Percentiles rank a stretch among this genome's conserved stretches.
Evolutionary conservation across 2,113 vertebrate genomes (phyloP).

Genomic region (Micronycteris hirsuta): DNA sequence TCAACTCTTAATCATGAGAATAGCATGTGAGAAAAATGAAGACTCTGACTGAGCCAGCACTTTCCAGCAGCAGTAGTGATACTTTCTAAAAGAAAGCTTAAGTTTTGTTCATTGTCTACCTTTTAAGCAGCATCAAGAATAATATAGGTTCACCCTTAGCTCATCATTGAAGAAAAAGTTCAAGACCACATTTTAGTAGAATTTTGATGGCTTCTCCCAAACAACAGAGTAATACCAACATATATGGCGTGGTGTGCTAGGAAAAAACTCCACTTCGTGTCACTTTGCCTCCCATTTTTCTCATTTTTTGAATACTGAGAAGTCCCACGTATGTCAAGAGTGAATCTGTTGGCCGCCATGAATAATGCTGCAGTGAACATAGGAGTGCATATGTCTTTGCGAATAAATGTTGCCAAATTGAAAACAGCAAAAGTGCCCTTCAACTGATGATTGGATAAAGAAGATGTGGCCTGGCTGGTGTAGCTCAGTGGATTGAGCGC

Average conservation of each 20-base stretch:
- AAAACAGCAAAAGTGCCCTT: background rate
- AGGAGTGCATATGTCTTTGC: background rate
- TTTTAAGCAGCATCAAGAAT: background rate
- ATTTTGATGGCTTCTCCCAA: background rate
- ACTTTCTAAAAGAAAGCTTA: slow-evolving; percentile 26
- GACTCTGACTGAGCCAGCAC: background rate
- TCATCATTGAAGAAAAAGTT: background rate
- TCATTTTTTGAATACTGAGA: background rate
- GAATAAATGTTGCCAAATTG: background rate
- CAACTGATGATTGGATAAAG: background rate
- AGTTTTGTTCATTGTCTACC: background rate
- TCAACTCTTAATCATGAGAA: background rate
- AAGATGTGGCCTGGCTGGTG: no score
- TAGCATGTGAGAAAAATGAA: slow-evolving; percentile 19
- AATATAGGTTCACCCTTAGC: background rate
- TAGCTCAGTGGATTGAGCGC: no score
- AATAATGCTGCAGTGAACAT: background rate
- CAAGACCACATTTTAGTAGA: background rate
- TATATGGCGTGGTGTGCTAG: background rate
- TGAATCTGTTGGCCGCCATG: background rate
- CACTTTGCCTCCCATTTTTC: background rate
- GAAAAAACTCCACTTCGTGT: background rate
- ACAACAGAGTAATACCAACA: background rate
- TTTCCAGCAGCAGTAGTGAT: background rate
- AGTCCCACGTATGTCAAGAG: background rate